These are phyloP conservation scores for Temnothorax ravouxi DNA, from an alignment of 2,888 invertebrate genomes.

Conservation along the genomic window DNA sequence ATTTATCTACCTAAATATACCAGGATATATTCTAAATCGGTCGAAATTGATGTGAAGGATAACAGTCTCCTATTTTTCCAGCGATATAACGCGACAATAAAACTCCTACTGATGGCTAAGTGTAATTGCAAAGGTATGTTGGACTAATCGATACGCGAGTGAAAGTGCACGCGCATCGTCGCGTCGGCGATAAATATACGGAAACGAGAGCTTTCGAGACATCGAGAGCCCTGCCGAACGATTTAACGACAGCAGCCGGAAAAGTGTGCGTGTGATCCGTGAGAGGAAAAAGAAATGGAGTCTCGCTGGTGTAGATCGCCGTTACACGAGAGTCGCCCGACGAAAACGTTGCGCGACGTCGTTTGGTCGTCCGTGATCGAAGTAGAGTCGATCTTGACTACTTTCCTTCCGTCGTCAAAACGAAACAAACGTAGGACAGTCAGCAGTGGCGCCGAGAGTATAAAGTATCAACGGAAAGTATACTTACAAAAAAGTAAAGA, in stretches of 20 bases:
- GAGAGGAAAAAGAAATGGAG: conserved; percentile 55
- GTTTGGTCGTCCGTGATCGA: conserved; percentile 63
- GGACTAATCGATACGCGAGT: conserved; percentile 43
- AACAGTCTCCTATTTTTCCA: neutral
- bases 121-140: conserved; percentile 45
- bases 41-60: neutral
- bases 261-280: conserved; percentile 51
- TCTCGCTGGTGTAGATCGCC: conserved; percentile 40
- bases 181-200: conserved; percentile 31
- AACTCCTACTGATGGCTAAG: neutral
- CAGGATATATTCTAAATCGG: neutral
- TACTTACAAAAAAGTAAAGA: conserved; percentile 50
- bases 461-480: conserved; percentile 58
- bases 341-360: conserved; percentile 57
- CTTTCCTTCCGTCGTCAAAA: conserved; percentile 63
- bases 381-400: conserved; percentile 51
- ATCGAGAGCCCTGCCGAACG: conserved; percentile 21
- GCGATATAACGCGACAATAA: conserved; percentile 17
- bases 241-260: conserved; percentile 24
- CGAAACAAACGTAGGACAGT: conserved; percentile 69
- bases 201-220: conserved; percentile 36
- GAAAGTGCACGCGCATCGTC: conserved; percentile 29
- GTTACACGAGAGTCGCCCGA: conserved; percentile 38
- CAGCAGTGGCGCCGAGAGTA: conserved; percentile 64
- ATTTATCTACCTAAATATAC: neutral